These are phyloP conservation scores for Torymus texanus DNA, from an alignment of 2,888 invertebrate genomes.

Conservation along the genomic window DNA sequence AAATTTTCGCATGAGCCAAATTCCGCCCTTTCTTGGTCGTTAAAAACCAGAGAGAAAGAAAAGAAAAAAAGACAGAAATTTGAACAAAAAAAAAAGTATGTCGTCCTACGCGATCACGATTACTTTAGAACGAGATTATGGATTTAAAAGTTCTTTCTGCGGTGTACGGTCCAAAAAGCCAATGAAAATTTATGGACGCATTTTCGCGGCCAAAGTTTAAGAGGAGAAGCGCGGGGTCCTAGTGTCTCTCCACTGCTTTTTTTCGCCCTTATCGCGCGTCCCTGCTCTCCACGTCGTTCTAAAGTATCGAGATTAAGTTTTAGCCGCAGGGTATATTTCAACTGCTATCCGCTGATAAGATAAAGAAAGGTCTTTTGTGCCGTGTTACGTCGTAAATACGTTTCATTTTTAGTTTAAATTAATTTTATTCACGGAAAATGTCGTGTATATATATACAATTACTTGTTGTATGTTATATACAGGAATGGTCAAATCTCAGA, in stretches of 20 bases:
- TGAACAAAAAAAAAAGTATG: background rate
- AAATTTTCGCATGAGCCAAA: slow-evolving; percentile 19
- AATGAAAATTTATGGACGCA: slow-evolving; percentile 41
- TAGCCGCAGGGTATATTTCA: no score
- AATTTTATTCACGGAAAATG: no score
- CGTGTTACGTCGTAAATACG: no score
- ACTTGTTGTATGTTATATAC: no score
- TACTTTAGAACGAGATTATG: slow-evolving; percentile 35
- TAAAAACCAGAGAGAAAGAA: background rate
- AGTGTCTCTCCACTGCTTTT: background rate
- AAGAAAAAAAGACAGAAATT: background rate
- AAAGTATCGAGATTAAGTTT: no score
- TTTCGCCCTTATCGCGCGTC: background rate
- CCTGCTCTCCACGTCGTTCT: background rate
- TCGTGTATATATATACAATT: no score
- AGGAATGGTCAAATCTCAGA: no score
- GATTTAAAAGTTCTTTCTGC: slow-evolving; percentile 35
- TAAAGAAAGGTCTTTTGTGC: no score
- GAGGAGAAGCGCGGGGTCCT: no score
- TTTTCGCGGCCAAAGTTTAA: background rate
- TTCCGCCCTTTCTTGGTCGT: slow-evolving; percentile 1
- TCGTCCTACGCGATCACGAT: background rate
- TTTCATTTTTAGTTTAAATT: no score
- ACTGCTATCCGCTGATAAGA: no score
- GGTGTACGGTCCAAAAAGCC: background rate